A percentile compares a stretch with the other conserved stretches of the same genome.
These are phyloP conservation scores for Sporophila hypoxantha DNA, from an alignment of 2,113 vertebrate genomes.

Conservation along the genomic window DNA sequence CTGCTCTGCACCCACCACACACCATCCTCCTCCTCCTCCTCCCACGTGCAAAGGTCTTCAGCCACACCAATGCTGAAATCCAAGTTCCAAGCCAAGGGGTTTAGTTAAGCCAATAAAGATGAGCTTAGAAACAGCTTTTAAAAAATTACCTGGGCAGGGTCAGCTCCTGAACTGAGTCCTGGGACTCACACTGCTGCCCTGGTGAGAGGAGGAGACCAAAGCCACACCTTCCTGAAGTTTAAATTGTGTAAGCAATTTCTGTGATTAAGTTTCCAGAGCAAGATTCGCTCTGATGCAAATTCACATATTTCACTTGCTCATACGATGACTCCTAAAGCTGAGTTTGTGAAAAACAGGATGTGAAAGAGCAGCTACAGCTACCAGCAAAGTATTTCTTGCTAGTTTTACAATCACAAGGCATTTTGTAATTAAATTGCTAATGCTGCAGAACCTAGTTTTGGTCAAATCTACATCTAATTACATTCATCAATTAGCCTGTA, in stretches of 20 bases:
- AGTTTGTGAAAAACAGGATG: neutral
- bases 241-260: neutral
- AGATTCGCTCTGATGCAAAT: neutral
- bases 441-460: conserved; percentile 23
- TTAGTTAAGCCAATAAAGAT: neutral
- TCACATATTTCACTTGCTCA: neutral
- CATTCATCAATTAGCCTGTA: conserved; percentile 37
- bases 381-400: neutral
- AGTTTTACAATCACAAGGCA: neutral
- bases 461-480: conserved; percentile 31
- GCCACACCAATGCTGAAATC: neutral
- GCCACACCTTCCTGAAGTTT: neutral
- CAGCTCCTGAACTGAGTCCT: neutral
- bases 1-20: neutral
- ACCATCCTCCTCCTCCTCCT: neutral
- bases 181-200: neutral
- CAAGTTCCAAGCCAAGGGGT: neutral
- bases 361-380: neutral
- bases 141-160: neutral
- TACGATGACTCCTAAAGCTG: neutral
- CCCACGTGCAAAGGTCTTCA: fast-evolving
- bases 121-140: neutral
- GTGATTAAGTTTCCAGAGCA: neutral
- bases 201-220: neutral
- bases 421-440: conserved; percentile 14